Base-by-base conservation (phyloP, 1,140 invertebrate species). In the Hyposmocoma kahamanoa region DNA sequence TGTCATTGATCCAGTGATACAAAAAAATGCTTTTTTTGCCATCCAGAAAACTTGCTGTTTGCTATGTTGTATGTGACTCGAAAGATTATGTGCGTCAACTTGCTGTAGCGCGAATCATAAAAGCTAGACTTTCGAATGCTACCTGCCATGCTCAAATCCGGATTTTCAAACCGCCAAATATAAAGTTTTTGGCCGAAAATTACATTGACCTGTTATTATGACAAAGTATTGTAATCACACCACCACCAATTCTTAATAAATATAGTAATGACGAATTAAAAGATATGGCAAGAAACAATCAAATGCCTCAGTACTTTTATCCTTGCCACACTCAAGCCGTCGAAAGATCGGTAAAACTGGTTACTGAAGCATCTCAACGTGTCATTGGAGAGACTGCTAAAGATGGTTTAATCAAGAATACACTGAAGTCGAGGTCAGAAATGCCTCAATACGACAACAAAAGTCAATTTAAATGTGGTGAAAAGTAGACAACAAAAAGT, bases 11-110 rank as follows among this genome's bases (percentile, higher is more conserved):
- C 19, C 39, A 10, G 42, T 50, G 3, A 50, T 54, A n/a, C 47
- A 50, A 28, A 38, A 43, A 15, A 59, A 56, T 18, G 21, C 21
- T 8, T 50, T 45, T 55, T 47, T 22, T 39, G 52, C 10, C 71
- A 74, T 59, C 47, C 60, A 1, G 74, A 75, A 61, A 82, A 79
- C 50, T 6, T 78, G 22, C 46, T 80, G 42, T 42, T 82, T 22
- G 48, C 59, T 17, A 76, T 78, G 67, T 24, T 74, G 22, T 18
- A 28, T 22, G n/a, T n/a, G 75, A 80, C 49, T 44, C 59, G 1
- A 28, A 50, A 47, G 15, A 39, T 38, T 50, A 69, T 44, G 60
- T 72, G 34, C 10, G 59, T 46, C 56, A 70, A 45, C 47, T 74
- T 8, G 66, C 49, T 11, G 15, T 45, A 17, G 39, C 55, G 24